Conservation (phyloP, 2,797 vertebrate species). For the Cyclopterus lumpus region DNA sequence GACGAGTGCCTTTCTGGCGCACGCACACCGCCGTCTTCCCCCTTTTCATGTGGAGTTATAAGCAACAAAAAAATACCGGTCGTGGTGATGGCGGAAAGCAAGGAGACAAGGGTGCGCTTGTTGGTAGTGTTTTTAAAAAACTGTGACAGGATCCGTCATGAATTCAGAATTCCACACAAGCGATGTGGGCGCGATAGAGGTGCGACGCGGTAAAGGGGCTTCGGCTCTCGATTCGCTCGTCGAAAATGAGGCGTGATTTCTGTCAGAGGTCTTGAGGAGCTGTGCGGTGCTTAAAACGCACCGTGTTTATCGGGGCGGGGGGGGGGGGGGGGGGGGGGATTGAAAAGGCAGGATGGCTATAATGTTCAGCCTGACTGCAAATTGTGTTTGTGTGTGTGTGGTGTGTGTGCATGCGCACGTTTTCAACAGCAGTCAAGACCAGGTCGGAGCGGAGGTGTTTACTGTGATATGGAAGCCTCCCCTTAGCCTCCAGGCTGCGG, state of each 20-base stretch:
- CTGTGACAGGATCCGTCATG: slow-evolving; percentile 35
- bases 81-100: not conserved
- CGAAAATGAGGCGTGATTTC: slow-evolving; percentile 47
- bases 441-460: slow-evolving; percentile 59
- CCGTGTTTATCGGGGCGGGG: slow-evolving; percentile 34
- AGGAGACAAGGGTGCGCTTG: slow-evolving; percentile 5
- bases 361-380: slow-evolving; percentile 62
- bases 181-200: slow-evolving; percentile 47
- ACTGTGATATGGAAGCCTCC: slow-evolving; percentile 75
- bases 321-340: not conserved
- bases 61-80: not conserved
- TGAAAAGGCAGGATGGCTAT: slow-evolving; percentile 44
- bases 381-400: slow-evolving; percentile 15
- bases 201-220: slow-evolving; percentile 32
- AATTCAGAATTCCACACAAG: slow-evolving; percentile 57
- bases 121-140: not conserved
- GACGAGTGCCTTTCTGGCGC: slow-evolving; percentile 88
- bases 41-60: slow-evolving; percentile 12
- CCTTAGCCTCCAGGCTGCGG: slow-evolving; percentile 69
- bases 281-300: slow-evolving; percentile 27
- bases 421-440: slow-evolving; percentile 53
- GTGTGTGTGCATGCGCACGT: slow-evolving; percentile 25
- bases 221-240: slow-evolving; percentile 33
- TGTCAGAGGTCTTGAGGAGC: slow-evolving; percentile 48
- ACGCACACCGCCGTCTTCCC: slow-evolving; percentile 75